Evolutionary conservation across 1,140 invertebrate species (phyloP).

Genomic region (Drosophila athabasca): DNA sequence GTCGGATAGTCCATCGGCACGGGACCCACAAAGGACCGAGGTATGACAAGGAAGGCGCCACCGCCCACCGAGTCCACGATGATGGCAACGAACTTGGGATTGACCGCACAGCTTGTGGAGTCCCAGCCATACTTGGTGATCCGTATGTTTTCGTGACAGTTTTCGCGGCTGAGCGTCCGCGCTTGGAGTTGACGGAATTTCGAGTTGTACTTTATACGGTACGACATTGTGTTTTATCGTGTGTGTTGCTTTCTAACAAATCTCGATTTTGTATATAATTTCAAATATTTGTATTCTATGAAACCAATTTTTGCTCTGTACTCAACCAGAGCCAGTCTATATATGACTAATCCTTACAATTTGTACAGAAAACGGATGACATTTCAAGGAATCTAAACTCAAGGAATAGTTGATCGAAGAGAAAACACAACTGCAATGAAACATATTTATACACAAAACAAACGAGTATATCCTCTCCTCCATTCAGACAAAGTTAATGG

Average conservation of each 20-base stretch:
- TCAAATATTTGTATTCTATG: no score
- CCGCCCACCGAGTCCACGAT: constrained; percentile 99
- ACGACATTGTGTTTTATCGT: constrained; percentile 89
- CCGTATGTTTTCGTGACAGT: constrained; percentile 99
- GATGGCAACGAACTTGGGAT: constrained; percentile 99
- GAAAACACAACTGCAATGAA: no score
- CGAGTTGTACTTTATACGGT: constrained; percentile 91
- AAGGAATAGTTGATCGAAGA: neutral
- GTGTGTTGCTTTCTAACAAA: no score
- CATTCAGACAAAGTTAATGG: neutral
- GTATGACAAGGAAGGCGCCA: constrained; percentile 98
- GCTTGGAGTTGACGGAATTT: constrained; percentile 99
- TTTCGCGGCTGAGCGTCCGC: constrained; percentile 96
- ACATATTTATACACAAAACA: no score
- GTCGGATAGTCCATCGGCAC: constrained; percentile 96
- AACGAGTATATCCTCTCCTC: no score
- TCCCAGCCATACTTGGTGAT: constrained; percentile 99
- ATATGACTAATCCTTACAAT: no score
- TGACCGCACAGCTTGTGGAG: constrained; percentile 99
- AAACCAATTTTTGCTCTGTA: neutral
- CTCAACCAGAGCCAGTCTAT: no score
- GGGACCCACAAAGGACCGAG: constrained; percentile 92
- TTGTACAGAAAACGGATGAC: no score
- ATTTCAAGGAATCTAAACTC: neutral
- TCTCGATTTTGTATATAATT: no score